Percentiles rank a stretch among this genome's conserved stretches.
Evolutionary conservation across 2,113 vertebrate genomes (phyloP).

Genomic region (Peromyscus californicus): DNA sequence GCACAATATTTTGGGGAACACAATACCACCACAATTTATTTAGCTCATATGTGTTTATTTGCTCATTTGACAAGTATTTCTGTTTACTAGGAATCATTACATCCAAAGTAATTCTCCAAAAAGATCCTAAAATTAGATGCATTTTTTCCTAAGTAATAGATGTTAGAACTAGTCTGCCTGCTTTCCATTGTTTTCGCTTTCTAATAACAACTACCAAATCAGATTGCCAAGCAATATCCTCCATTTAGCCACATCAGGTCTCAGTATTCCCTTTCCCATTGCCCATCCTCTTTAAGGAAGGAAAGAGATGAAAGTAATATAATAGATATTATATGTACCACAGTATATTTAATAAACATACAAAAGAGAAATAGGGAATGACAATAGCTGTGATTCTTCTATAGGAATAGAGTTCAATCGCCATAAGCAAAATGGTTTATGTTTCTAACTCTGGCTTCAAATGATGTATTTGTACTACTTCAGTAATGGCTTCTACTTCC

Average conservation of each 20-base stretch:
- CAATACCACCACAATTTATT: too few relatives aligned
- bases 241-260: not conserved
- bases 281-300: not conserved
- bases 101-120: not conserved
- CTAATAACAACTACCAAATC: not conserved
- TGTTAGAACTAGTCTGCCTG: not conserved
- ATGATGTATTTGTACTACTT: not conserved
- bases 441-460: constrained; percentile 23
- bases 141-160: not conserved
- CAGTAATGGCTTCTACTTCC: not conserved
- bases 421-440: not conserved
- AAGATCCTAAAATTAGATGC: not conserved
- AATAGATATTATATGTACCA: not conserved
- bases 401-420: not conserved
- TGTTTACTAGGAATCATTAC: not conserved
- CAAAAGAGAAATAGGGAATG: not conserved
- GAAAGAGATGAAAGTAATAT: not conserved
- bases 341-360: constrained; percentile 35
- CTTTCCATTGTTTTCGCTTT: not conserved
- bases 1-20: too few relatives aligned
- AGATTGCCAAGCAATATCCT: not conserved
- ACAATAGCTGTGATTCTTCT: not conserved
- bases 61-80: constrained; percentile 5
- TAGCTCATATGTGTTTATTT: not conserved
- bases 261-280: not conserved